phyloP scores from a whole-genome alignment of 2,113 vertebrate genomes.

The Baryphthengus martii region DNA sequence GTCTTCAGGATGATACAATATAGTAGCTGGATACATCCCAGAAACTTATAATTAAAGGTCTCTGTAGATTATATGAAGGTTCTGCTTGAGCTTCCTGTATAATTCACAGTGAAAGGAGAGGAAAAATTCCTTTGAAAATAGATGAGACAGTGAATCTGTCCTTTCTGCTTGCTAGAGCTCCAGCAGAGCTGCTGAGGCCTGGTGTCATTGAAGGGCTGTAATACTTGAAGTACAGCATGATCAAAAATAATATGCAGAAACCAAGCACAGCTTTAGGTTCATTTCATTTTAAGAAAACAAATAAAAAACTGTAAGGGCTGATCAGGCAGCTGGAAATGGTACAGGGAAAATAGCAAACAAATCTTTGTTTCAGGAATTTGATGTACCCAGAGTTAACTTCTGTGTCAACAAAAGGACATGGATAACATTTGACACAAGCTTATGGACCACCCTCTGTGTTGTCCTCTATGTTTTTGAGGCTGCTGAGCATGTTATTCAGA shows the following conservation, averaged over 20 bases:
- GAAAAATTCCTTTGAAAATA: slow-evolving; percentile 42
- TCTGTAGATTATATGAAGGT: slow-evolving; percentile 3
- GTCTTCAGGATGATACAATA: background rate
- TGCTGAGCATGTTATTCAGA: background rate
- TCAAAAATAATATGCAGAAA: slow-evolving; percentile 49
- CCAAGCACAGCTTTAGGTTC: slow-evolving; percentile 2
- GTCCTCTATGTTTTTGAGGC: background rate
- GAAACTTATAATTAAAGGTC: slow-evolving; percentile 45
- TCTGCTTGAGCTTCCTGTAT: slow-evolving; percentile 34
- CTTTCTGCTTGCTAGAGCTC: background rate
- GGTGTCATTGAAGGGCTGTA: background rate
- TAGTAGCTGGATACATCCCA: background rate
- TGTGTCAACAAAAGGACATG: background rate
- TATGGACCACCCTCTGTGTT: background rate
- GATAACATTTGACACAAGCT: background rate
- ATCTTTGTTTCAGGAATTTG: background rate
- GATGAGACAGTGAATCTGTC: background rate
- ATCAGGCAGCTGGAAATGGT: background rate
- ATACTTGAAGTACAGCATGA: background rate
- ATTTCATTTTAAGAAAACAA: slow-evolving; percentile 33
- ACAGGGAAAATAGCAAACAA: background rate
- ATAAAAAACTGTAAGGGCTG: background rate
- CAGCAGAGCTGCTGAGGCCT: slow-evolving; percentile 1
- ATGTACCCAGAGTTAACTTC: background rate
- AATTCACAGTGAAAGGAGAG: slow-evolving; percentile 25